These are phyloP conservation scores for Rhopilema esculentum DNA, from an alignment of 30 jellyfish, hydroid and myxozoan genomes.

Conservation along the genomic window DNA sequence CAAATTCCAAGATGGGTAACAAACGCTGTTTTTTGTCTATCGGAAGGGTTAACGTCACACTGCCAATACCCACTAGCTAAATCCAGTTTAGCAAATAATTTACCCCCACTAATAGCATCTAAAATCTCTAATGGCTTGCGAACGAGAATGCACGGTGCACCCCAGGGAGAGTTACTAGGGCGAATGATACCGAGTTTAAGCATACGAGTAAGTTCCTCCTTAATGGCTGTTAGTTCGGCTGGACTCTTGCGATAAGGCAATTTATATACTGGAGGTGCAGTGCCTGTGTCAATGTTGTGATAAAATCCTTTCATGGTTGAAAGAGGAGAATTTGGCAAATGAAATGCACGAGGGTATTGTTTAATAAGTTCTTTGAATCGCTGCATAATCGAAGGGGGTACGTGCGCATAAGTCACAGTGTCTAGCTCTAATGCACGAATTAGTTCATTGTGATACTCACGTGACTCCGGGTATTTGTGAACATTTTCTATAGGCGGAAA, in stretches of 20 bases:
- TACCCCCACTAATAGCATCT: constrained; percentile 42
- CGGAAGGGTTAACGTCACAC: constrained; percentile 25
- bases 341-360: neutral
- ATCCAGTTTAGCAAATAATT: constrained; percentile 30
- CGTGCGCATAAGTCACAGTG: too few relatives aligned
- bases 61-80: constrained; percentile 47
- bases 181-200: neutral
- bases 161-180: neutral
- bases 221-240: constrained; percentile 3
- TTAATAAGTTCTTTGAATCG: too few relatives aligned
- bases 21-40: constrained; percentile 35
- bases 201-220: neutral
- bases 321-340: neutral
- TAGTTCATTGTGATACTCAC: too few relatives aligned
- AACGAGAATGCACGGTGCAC: neutral
- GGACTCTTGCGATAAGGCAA: constrained; percentile 28
- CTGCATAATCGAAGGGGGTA: too few relatives aligned
- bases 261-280: constrained; percentile 4
- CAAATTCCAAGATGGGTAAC: constrained; percentile 30
- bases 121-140: constrained; percentile 66
- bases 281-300: constrained; percentile 20
- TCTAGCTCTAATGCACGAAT: too few relatives aligned
- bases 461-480: too few relatives aligned
- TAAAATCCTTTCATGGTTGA: constrained; percentile 1
- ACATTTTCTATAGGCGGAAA: too few relatives aligned